Evolutionary conservation across 2,113 vertebrate species (phyloP).

Genomic region (Cyanoliseus patagonus): DNA sequence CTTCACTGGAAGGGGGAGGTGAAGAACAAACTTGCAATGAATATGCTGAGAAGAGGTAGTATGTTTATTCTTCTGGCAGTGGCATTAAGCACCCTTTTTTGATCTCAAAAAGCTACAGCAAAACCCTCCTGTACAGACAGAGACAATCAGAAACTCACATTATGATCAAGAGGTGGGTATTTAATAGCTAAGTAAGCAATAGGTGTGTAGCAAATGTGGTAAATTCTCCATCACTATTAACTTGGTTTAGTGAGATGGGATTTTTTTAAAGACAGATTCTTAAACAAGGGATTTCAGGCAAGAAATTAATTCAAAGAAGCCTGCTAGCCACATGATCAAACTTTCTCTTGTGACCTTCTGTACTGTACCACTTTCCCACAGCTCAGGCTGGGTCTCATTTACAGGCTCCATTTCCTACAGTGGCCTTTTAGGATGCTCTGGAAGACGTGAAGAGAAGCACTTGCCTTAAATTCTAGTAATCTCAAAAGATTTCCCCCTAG

Average conservation of each 20-base stretch:
- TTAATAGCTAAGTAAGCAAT: neutral
- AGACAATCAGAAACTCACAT: neutral
- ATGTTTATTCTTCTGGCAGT: neutral
- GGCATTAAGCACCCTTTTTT: neutral
- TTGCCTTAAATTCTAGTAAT: neutral
- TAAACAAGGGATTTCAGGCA: neutral
- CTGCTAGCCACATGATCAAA: neutral
- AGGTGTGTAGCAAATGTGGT: neutral
- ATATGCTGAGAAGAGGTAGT: constrained; percentile 46
- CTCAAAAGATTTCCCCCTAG: neutral
- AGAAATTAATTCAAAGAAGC: neutral
- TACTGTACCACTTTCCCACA: neutral
- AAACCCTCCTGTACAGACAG: neutral
- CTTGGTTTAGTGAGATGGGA: neutral
- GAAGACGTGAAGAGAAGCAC: neutral
- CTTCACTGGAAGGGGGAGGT: constrained; percentile 28
- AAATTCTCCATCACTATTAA: neutral
- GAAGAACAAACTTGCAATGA: constrained; percentile 40
- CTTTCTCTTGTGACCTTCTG: neutral
- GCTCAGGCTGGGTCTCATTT: neutral
- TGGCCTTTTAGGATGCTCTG: neutral
- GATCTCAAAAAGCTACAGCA: neutral
- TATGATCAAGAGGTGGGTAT: neutral
- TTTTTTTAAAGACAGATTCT: neutral
- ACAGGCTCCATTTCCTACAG: neutral